These are phyloP conservation scores for Parnassius smintheus DNA, from an alignment of 2,888 invertebrate species.

Conservation along the genomic window DNA sequence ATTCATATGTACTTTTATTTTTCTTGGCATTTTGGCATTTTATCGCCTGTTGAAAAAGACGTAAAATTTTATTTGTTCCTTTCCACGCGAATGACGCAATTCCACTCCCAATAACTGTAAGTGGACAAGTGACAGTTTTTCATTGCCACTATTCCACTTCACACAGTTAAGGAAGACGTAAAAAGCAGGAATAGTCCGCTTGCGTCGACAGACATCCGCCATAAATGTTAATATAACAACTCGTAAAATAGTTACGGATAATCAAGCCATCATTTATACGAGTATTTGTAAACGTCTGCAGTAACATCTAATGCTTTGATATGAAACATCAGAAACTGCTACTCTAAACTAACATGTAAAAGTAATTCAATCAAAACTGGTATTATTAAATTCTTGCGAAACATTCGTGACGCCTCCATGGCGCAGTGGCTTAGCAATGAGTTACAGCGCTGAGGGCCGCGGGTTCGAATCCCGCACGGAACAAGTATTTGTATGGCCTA, in stretches of 20 bases:
- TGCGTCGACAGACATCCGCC: constrained; percentile 35
- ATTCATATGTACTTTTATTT: too few species aligned
- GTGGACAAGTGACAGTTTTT: constrained; percentile 33
- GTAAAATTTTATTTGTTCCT: background rate
- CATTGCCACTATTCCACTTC: constrained; percentile 36
- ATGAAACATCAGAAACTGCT: too few species aligned
- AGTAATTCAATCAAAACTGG: too few species aligned
- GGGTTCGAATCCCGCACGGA: too few species aligned
- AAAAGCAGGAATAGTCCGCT: constrained; percentile 32
- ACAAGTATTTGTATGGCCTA: too few species aligned
- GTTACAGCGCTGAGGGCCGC: too few species aligned
- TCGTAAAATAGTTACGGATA: constrained; percentile 32
- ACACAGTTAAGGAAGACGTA: constrained; percentile 34
- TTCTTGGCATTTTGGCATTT: background rate
- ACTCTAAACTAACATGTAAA: too few species aligned
- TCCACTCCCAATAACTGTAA: constrained; percentile 26
- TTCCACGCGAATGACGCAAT: background rate
- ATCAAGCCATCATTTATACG: constrained; percentile 24
- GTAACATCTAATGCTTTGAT: too few species aligned
- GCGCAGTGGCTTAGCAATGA: too few species aligned
- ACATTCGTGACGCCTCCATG: too few species aligned
- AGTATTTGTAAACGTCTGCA: constrained; percentile 27
- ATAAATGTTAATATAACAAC: constrained; percentile 38
- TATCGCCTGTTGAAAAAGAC: background rate
- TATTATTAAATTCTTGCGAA: too few species aligned